Evolutionary conservation across 2,113 vertebrate species (phyloP).

Genomic region (Leiothrix lutea): DNA sequence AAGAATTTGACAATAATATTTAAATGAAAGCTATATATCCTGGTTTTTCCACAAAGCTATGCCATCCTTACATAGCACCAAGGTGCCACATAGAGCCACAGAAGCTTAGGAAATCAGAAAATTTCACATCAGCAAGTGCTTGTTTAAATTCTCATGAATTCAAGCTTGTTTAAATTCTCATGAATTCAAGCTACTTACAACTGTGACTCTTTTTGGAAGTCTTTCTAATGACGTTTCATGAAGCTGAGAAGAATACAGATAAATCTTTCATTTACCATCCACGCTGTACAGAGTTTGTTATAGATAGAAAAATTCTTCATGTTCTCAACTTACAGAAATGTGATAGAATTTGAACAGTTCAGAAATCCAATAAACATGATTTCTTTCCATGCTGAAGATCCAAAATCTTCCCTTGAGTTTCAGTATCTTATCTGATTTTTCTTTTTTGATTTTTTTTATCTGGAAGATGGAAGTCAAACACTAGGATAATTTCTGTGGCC

Average conservation of each 20-base stretch:
- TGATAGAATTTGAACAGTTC: background rate
- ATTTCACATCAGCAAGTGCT: background rate
- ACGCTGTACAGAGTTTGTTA: background rate
- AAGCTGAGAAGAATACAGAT: background rate
- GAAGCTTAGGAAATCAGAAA: background rate
- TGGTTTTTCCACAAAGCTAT: background rate
- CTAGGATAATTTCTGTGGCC: background rate
- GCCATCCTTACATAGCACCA: background rate
- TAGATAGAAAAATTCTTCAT: background rate
- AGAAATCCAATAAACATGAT: background rate
- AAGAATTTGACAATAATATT: background rate
- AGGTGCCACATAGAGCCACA: background rate
- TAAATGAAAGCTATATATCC: background rate
- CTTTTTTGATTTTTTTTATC: background rate
- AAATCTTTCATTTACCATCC: background rate
- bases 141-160: background rate
- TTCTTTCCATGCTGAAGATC: background rate
- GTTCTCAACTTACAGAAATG: background rate
- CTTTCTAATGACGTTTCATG: background rate
- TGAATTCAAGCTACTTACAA: background rate
- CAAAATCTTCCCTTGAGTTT: background rate
- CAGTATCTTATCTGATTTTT: background rate
- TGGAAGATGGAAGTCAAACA: background rate
- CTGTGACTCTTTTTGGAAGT: background rate
- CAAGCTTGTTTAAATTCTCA: too few relatives aligned